phyloP scores from a whole-genome alignment of 1,140 invertebrate species.

The Notospermus geniculatus region DNA sequence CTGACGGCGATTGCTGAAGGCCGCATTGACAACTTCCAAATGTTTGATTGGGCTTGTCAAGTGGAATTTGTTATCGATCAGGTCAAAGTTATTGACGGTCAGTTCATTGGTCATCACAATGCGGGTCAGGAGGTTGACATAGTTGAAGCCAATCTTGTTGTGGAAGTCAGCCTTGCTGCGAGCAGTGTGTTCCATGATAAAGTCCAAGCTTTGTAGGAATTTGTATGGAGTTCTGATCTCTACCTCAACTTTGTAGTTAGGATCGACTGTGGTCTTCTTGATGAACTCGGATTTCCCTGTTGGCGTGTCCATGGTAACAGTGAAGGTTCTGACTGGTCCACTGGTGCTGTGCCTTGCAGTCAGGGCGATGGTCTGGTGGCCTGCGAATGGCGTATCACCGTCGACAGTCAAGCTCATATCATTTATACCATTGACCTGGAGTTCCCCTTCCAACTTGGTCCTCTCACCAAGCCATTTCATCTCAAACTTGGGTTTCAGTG shows the following conservation, averaged over 20 bases:
- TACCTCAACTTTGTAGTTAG: not conserved
- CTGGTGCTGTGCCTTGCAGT: no score
- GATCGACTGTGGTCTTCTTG: no score
- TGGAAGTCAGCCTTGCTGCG: not conserved
- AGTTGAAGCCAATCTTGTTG: not conserved
- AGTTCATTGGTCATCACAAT: not conserved
- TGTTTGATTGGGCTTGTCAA: conserved; percentile 1
- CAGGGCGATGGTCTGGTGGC: no score
- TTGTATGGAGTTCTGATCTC: not conserved
- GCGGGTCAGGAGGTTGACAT: not conserved
- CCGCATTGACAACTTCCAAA: not conserved
- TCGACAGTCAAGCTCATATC: no score
- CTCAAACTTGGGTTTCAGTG: no score
- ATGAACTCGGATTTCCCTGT: no score
- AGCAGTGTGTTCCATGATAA: not conserved
- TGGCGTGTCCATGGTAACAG: no score
- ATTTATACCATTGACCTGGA: no score
- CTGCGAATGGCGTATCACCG: no score
- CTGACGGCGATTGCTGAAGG: not conserved
- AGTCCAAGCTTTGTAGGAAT: not conserved
- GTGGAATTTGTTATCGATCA: not conserved
- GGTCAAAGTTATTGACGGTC: conserved; percentile 1
- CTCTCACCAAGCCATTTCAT: no score
- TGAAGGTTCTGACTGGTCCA: no score
- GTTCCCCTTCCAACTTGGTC: no score